Evolutionary conservation across 2,888 invertebrate genomes (phyloP).

Genomic region (Steinernema hermaphroditum): DNA sequence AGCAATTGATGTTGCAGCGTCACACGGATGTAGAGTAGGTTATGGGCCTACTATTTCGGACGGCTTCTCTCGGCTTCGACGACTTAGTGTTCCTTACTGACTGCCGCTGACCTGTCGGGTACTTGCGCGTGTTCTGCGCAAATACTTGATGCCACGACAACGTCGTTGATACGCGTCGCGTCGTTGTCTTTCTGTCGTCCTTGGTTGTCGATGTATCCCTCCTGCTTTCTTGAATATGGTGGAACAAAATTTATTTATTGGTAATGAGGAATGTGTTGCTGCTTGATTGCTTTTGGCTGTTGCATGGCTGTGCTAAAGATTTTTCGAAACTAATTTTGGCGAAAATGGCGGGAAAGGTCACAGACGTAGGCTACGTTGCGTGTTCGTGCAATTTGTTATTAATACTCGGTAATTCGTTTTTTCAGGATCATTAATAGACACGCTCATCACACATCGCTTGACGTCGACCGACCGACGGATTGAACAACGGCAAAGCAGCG

Average conservation of each 20-base stretch:
- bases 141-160: not conserved
- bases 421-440: not conserved
- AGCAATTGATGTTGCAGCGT: too few species aligned
- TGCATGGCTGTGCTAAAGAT: too few species aligned
- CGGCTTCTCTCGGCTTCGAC: too few species aligned
- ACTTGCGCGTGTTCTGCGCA: conserved; percentile 11
- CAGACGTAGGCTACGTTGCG: too few species aligned
- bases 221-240: not conserved
- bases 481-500: not conserved
- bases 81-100: too few species aligned
- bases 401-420: not conserved
- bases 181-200: not conserved
- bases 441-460: not conserved
- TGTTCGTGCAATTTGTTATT: not conserved
- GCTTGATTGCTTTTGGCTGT: not conserved
- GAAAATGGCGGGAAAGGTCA: too few species aligned
- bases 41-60: too few species aligned
- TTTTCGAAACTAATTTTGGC: too few species aligned
- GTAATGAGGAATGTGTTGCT: conserved; percentile 11
- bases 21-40: too few species aligned
- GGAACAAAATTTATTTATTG: not conserved
- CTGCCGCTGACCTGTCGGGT: not conserved
- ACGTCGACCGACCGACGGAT: not conserved
- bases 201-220: not conserved
- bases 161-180: conserved; percentile 10